phyloP scores from a whole-genome alignment of 2,888 invertebrate genomes.

The Conomelus anceps region DNA sequence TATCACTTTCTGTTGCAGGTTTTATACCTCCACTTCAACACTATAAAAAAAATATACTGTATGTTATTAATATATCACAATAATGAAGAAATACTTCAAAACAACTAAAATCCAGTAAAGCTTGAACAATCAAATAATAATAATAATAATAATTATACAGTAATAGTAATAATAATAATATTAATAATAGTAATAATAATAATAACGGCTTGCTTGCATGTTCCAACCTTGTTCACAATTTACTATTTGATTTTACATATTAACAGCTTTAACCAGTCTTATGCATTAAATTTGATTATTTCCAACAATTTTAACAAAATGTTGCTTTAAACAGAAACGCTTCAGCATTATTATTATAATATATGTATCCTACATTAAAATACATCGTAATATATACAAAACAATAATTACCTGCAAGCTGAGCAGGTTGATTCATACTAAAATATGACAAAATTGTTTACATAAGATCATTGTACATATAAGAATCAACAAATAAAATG shows the following conservation, averaged over 20 bases:
- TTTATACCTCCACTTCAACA: neutral
- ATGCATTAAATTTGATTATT: slow-evolving; percentile 34
- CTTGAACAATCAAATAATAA: neutral
- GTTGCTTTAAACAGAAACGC: slow-evolving; percentile 23
- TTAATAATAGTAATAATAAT: slow-evolving; percentile 1
- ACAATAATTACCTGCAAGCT: slow-evolving; percentile 22
- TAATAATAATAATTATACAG: neutral
- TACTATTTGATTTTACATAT: slow-evolving; percentile 34
- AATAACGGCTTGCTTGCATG: neutral
- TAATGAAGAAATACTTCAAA: slow-evolving; percentile 12
- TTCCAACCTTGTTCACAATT: neutral
- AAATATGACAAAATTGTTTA: slow-evolving; percentile 18
- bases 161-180: neutral
- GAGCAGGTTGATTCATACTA: slow-evolving; percentile 10
- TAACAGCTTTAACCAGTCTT: slow-evolving; percentile 36
- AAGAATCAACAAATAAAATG: neutral
- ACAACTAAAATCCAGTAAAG: neutral
- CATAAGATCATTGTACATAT: slow-evolving; percentile 13
- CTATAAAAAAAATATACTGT: slow-evolving; percentile 5
- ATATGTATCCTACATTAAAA: slow-evolving; percentile 15
- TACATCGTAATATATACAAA: slow-evolving; percentile 24
- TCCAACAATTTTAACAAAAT: slow-evolving; percentile 28
- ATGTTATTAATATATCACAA: slow-evolving; percentile 21
- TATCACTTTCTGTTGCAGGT: neutral
- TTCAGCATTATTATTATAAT: slow-evolving; percentile 12